Conservation (phyloP, 2,797 vertebrate species). For the Carapus acus region DNA sequence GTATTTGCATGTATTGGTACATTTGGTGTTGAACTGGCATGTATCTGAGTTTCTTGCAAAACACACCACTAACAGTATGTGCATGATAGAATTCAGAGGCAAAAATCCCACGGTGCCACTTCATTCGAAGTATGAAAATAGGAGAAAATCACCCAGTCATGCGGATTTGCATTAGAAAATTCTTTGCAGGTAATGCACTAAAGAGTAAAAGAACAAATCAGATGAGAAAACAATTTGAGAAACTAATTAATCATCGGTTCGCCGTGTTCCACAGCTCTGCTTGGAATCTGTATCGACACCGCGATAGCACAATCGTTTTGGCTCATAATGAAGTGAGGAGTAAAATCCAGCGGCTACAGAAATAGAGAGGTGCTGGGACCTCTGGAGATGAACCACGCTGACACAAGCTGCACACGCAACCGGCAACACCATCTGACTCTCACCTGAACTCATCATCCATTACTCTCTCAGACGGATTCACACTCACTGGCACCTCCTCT, state of each 20-base stretch:
- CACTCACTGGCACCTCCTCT: conserved; percentile 1
- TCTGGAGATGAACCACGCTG: conserved; percentile 33
- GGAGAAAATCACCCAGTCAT: too few relatives aligned
- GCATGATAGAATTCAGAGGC: too few relatives aligned
- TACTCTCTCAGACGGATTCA: conserved; percentile 11
- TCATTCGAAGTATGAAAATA: too few relatives aligned
- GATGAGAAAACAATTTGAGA: conserved; percentile 42
- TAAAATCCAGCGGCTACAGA: conserved; percentile 37
- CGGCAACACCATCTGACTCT: conserved; percentile 23
- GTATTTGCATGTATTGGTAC: too few relatives aligned
- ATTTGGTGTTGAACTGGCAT: too few relatives aligned
- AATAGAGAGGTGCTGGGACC: conserved; percentile 30
- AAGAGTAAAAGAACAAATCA: conserved; percentile 12
- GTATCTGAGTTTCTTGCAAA: too few relatives aligned
- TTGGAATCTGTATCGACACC: conserved; percentile 44
- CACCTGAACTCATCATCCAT: conserved; percentile 22
- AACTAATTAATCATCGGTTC: conserved; percentile 40
- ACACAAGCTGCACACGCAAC: conserved; percentile 37
- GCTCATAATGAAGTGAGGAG: conserved; percentile 47
- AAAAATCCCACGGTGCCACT: too few relatives aligned
- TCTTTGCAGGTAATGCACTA: neutral
- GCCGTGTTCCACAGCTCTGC: conserved; percentile 29
- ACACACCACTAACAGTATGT: too few relatives aligned
- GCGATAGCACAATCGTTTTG: conserved; percentile 31
- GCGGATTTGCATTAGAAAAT: too few relatives aligned